A percentile compares a stretch with the other conserved stretches of the same genome.
Evolutionary conservation across 30 jellyfish, hydroid and myxozoan genomes (phyloP).

Genomic region (Aurelia sp.): DNA sequence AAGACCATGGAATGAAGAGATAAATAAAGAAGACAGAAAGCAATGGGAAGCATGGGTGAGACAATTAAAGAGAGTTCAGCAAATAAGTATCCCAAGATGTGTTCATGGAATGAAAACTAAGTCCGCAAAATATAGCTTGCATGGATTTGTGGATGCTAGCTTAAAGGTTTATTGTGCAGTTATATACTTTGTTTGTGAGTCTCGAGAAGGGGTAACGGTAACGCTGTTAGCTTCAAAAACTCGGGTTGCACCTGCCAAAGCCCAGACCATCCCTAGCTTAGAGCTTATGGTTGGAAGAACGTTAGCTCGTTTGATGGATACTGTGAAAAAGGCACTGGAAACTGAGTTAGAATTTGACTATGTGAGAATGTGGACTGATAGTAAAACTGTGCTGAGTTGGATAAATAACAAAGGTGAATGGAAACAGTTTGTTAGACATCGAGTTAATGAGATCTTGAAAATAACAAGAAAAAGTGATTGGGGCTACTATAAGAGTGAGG

Average conservation of each 20-base stretch:
- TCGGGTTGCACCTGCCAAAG: not conserved
- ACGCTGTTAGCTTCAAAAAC: not conserved
- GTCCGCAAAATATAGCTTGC: no score
- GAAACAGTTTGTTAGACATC: not conserved
- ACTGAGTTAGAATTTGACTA: not conserved
- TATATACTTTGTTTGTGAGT: not conserved
- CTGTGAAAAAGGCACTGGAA: not conserved
- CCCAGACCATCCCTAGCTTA: slow-evolving; percentile 16
- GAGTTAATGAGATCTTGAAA: no score
- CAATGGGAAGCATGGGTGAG: not conserved
- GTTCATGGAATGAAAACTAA: no score
- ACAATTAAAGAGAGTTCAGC: not conserved
- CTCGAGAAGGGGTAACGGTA: slow-evolving; percentile 5
- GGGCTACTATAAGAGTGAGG: not conserved
- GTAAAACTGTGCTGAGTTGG: slow-evolving; percentile 21
- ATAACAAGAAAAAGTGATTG: no score
- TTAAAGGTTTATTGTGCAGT: not conserved
- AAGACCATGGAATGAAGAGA: slow-evolving; percentile 52
- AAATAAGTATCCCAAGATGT: no score
- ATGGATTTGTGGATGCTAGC: no score
- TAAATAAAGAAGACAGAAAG: not conserved
- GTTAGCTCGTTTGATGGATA: not conserved
- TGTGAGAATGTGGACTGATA: slow-evolving; percentile 17
- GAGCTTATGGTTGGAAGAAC: not conserved
- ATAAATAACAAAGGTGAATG: not conserved